Evolutionary conservation across 2,888 invertebrate species (phyloP), one percentile per base, ranked within the genome.

Genomic region (Ceraclea dissimilis): DNA sequence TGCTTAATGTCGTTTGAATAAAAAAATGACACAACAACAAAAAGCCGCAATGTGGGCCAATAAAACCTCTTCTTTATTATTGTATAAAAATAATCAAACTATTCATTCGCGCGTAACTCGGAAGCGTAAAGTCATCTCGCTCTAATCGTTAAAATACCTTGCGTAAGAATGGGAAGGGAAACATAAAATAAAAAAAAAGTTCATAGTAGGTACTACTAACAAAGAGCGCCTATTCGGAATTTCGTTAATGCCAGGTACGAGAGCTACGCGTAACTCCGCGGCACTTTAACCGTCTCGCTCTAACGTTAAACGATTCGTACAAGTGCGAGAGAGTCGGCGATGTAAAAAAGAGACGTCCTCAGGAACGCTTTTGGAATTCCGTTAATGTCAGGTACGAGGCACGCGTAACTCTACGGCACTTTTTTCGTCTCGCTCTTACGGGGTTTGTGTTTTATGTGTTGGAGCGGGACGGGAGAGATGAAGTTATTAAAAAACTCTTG

Each of bases 211-310:
- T n/a, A n/a, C n/a, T n/a, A n/a, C n/a, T n/a, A n/a, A 31, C 16
- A 31, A 43, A 53, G 53, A 58, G 51, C 52, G 52, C 61, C 61
- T 60, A 61, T 60, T 61, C 52, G 62, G 62, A 62, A 62, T 62
- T 62, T 60, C 58, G 61, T 61, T 61, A 61, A 61, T 59, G 59
- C 57, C 61, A 61, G 61, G 61, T 61, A 61, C 46, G 56, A 55
- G 57, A 34, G 51, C n/a, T n/a, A 46, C 57, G 62, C 62, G 62
- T 62, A 62, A 62, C 62, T 62, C 58, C 48, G 62, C 53, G 56
- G 62, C 62, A 58, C 46, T 62, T 46, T 58, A 50, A 26, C 31
- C 47, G 39, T 62, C 60, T 53, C 60, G 19, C 51, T 62, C 50
- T 31, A 44, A 18, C 16, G 11, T 10, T 16, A 47, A 17, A 16